Conservation (phyloP, 1,140 invertebrate species). For the Drosophila subobscura region DNA sequence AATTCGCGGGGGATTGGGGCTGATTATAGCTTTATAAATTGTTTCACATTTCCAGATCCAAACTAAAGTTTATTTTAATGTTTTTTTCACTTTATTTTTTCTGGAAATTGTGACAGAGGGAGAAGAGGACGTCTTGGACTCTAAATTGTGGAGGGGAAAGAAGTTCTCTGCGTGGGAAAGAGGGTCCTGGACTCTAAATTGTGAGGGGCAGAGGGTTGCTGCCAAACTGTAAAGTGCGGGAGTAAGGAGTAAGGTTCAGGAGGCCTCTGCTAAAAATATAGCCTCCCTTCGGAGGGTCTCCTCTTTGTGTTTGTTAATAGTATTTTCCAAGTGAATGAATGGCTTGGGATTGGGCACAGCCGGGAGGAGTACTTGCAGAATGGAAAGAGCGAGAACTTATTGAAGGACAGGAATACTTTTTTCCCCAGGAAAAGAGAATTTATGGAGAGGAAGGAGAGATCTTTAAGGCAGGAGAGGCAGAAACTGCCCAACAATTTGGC, state of each 20-base stretch:
- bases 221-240: not conserved
- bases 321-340: conserved; percentile 53
- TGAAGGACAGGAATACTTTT: not conserved
- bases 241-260: not conserved
- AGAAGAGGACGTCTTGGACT: too few relatives aligned
- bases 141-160: too few relatives aligned
- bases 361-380: conserved; percentile 8
- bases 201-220: too few relatives aligned
- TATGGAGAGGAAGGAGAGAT: not conserved
- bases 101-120: too few relatives aligned
- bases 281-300: conserved; percentile 20
- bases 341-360: not conserved
- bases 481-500: conserved; percentile 52
- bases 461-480: conserved; percentile 4
- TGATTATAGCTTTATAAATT: conserved; percentile 30
- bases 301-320: conserved; percentile 53
- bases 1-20: not conserved
- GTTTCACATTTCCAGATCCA: conserved; percentile 21
- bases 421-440: not conserved
- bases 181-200: not conserved
- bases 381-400: too few relatives aligned
- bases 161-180: too few relatives aligned
- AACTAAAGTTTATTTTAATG: conserved; percentile 36
- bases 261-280: too few relatives aligned
- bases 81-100: conserved; percentile 8